Conservation (phyloP, 2,797 vertebrate species). For the Pseudomugil gertrudae region DNA sequence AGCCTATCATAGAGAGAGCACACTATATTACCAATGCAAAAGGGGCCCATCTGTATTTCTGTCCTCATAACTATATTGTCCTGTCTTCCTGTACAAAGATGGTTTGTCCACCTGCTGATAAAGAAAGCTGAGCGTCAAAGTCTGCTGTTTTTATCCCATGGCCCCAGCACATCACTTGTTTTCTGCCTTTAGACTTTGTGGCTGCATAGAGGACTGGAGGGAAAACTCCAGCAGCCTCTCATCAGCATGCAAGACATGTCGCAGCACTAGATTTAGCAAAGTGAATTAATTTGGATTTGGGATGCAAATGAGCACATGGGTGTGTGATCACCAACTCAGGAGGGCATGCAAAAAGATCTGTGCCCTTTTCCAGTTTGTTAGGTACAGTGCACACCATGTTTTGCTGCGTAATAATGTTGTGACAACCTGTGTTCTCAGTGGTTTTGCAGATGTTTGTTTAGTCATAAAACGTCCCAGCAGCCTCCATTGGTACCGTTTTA, state of each 20-base stretch:
- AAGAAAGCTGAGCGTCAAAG: slow-evolving; percentile 48
- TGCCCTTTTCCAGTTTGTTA: slow-evolving; percentile 66
- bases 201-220: slow-evolving; percentile 83
- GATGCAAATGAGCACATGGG: slow-evolving; percentile 94
- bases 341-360: slow-evolving; percentile 82
- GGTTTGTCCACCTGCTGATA: slow-evolving; percentile 71
- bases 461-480: slow-evolving; percentile 25
- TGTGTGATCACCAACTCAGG: slow-evolving; percentile 91
- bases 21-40: slow-evolving; percentile 98
- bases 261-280: slow-evolving; percentile 96
- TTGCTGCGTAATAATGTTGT: slow-evolving; percentile 67
- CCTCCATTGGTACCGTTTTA: slow-evolving; percentile 1
- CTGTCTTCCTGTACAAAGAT: slow-evolving; percentile 78
- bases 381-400: slow-evolving; percentile 37
- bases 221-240: slow-evolving; percentile 87
- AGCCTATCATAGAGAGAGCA: slow-evolving; percentile 92
- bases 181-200: slow-evolving; percentile 86
- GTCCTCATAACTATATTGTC: slow-evolving; percentile 95
- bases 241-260: slow-evolving; percentile 95
- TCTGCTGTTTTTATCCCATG: slow-evolving; percentile 50
- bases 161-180: slow-evolving; percentile 49
- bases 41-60: slow-evolving; percentile 94
- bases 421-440: slow-evolving; percentile 37
- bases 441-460: background rate
- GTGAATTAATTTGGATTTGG: slow-evolving; percentile 99